Conservation (phyloP, 2,888 invertebrate genomes). For the Macrophya annulata region DNA sequence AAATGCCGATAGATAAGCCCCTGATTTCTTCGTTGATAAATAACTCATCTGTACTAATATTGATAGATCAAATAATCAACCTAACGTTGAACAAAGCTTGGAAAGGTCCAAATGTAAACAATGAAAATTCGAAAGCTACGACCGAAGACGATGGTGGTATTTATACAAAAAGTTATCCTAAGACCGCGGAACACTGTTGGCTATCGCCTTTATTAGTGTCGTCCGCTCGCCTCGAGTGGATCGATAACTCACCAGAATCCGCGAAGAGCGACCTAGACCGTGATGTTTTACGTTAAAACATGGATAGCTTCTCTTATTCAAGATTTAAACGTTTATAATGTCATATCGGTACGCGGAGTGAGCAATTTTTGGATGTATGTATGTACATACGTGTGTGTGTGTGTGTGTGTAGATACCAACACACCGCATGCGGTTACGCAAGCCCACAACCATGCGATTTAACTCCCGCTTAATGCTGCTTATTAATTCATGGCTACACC, state of each 20-base stretch:
- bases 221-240: conserved; percentile 19
- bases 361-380: background rate
- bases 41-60: background rate
- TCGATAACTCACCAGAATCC: conserved; percentile 47
- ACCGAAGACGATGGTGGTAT: conserved; percentile 3
- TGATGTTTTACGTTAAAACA: conserved; percentile 16
- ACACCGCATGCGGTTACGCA: background rate
- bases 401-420: background rate
- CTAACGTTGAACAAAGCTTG: background rate
- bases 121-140: conserved; percentile 13
- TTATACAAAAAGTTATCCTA: conserved; percentile 14
- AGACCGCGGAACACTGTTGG: conserved; percentile 27
- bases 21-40: background rate
- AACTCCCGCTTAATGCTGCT: background rate
- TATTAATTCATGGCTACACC: conserved; percentile 12
- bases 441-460: background rate
- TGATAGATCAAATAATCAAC: conserved; percentile 6
- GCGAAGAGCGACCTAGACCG: conserved; percentile 33
- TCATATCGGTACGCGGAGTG: background rate
- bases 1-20: background rate
- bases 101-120: background rate
- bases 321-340: background rate
- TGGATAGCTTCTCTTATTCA: background rate
- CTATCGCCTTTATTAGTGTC: conserved; percentile 52
- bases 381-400: background rate